Percentiles rank a stretch among this genome's conserved stretches.
These are phyloP conservation scores for Lasius fuliginosus DNA, from an alignment of 2,888 invertebrate species.

Conservation along the genomic window DNA sequence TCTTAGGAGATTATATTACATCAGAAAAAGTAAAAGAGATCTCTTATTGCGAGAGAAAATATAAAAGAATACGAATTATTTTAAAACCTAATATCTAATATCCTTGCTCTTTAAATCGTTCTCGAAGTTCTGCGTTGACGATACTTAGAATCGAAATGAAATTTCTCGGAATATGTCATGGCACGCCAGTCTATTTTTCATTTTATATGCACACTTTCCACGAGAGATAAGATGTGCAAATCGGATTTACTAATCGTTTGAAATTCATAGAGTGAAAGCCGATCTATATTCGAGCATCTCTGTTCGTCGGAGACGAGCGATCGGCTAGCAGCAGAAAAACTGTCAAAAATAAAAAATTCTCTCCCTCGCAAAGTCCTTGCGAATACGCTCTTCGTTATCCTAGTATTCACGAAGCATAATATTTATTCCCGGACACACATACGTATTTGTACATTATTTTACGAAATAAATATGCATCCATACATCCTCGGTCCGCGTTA, in stretches of 20 bases:
- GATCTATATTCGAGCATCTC: not conserved
- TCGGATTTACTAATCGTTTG: not conserved
- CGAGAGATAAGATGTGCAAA: not conserved
- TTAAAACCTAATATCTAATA: not conserved
- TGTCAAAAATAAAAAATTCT: not conserved
- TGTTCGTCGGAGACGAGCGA: not conserved
- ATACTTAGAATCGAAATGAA: not conserved
- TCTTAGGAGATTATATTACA: not conserved
- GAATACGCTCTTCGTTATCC: not conserved
- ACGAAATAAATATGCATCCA: constrained; percentile 74
- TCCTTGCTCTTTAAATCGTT: not conserved
- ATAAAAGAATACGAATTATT: not conserved
- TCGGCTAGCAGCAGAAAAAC: not conserved
- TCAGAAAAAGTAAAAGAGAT: not conserved
- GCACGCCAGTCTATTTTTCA: not conserved
- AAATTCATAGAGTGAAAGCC: not conserved
- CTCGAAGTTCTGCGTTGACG: not conserved
- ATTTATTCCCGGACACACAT: constrained; percentile 62
- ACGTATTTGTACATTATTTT: constrained; percentile 73
- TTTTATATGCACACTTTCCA: not conserved
- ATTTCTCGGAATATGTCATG: not conserved
- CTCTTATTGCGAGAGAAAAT: not conserved
- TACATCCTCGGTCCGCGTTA: constrained; percentile 60
- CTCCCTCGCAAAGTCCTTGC: not conserved
- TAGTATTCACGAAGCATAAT: constrained; percentile 53